Conservation (phyloP, 2,888 invertebrate genomes). For the Nomada ferruginata region DNA sequence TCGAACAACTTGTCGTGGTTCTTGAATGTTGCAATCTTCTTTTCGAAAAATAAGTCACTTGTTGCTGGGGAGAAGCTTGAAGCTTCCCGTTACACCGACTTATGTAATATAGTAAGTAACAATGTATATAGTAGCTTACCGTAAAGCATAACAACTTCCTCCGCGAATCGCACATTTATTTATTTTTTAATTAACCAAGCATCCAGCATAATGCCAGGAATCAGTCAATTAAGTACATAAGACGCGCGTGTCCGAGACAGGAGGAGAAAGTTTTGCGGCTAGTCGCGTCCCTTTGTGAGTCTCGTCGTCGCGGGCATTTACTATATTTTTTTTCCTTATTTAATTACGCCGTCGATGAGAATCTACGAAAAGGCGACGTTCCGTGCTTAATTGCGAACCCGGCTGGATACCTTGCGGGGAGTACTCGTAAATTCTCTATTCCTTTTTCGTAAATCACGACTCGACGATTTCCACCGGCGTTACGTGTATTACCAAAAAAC, state of each 20-base stretch:
- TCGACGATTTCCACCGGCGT: constrained; percentile 56
- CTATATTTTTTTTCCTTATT: constrained; percentile 14
- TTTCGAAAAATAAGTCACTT: constrained; percentile 23
- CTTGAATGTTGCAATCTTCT: not conserved
- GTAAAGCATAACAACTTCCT: constrained; percentile 67
- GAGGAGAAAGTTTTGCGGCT: constrained; percentile 70
- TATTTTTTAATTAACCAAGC: constrained; percentile 72
- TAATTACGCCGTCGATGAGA: constrained; percentile 42
- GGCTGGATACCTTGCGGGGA: constrained; percentile 27
- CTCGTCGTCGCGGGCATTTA: constrained; percentile 6
- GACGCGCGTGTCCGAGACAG: constrained; percentile 59
- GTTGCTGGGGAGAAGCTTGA: not conserved
- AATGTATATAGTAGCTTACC: constrained; percentile 41
- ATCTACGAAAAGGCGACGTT: constrained; percentile 15
- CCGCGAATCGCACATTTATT: constrained; percentile 52
- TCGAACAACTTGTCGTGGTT: not conserved
- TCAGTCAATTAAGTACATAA: constrained; percentile 71
- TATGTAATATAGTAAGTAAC: too few species aligned
- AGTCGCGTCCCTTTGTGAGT: constrained; percentile 39
- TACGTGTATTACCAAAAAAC: constrained; percentile 56
- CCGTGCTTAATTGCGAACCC: constrained; percentile 52
- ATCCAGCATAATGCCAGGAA: constrained; percentile 75
- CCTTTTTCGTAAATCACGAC: constrained; percentile 34
- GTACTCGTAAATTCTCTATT: constrained; percentile 28
- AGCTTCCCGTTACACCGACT: not conserved